Conservation (phyloP, 2,797 vertebrate genomes). For the Macroramphosus scolopax region DNA sequence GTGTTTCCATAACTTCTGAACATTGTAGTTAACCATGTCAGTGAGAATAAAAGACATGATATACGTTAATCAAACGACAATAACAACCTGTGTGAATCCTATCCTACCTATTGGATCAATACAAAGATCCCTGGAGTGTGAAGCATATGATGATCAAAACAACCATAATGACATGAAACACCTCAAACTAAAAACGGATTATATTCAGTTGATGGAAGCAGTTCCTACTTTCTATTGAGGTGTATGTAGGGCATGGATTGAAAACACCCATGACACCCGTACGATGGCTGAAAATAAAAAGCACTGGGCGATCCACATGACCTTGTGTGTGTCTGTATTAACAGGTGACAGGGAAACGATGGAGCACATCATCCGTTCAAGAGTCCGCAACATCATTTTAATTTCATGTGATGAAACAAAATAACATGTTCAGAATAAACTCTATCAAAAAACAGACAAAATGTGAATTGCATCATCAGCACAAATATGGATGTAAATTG, state of each 20-base stretch:
- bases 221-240: constrained; percentile 2
- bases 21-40: constrained; percentile 28
- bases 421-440: too few species aligned
- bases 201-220: background rate
- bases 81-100: constrained; percentile 1
- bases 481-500: too few species aligned
- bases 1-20: constrained; percentile 36
- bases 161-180: constrained; percentile 6
- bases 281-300: constrained; percentile 1
- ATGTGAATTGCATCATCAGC: too few species aligned
- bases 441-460: too few species aligned
- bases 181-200: constrained; percentile 12
- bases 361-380: constrained; percentile 1
- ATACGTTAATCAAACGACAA: background rate
- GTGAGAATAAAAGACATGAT: constrained; percentile 16
- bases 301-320: background rate
- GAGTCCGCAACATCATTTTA: constrained; percentile 6
- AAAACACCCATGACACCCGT: too few species aligned
- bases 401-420: too few species aligned
- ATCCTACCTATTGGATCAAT: constrained; percentile 3
- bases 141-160: constrained; percentile 12
- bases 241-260: background rate
- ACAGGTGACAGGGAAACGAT: constrained; percentile 3
- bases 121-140: constrained; percentile 5
- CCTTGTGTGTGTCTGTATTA: constrained; percentile 4